Conservation (phyloP, 2,797 vertebrate species). For the Benthosema pterotum region DNA sequence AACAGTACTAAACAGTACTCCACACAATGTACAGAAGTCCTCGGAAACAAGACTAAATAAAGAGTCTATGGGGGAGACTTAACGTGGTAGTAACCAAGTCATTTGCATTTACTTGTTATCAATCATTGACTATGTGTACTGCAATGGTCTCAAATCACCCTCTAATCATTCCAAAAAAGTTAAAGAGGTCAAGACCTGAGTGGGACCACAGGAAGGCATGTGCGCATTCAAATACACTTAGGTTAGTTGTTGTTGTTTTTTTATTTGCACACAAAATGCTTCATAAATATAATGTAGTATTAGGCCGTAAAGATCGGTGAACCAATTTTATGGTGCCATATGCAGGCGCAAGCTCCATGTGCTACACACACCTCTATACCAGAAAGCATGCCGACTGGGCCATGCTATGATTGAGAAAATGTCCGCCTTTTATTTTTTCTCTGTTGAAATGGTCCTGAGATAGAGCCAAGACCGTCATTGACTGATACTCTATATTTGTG, state of each 20-base stretch:
- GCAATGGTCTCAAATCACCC: constrained; percentile 2
- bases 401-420: background rate
- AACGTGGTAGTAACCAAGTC: constrained; percentile 2
- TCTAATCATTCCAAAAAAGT: background rate
- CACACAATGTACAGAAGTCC: background rate
- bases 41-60: constrained; percentile 1
- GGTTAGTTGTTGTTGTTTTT: no score
- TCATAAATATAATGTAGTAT: no score
- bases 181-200: no score
- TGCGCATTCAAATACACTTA: no score
- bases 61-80: background rate
- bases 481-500: background rate
- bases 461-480: background rate
- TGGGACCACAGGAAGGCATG: no score
- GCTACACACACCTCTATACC: no score
- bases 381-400: no score
- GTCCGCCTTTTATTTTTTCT: background rate
- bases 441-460: background rate
- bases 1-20: background rate
- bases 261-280: no score
- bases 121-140: constrained; percentile 39
- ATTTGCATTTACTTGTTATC: constrained; percentile 25
- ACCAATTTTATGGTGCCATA: no score
- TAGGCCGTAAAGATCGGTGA: no score
- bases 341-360: no score